Conservation (phyloP, 2,797 vertebrate genomes). For the Tapirus indicus region DNA sequence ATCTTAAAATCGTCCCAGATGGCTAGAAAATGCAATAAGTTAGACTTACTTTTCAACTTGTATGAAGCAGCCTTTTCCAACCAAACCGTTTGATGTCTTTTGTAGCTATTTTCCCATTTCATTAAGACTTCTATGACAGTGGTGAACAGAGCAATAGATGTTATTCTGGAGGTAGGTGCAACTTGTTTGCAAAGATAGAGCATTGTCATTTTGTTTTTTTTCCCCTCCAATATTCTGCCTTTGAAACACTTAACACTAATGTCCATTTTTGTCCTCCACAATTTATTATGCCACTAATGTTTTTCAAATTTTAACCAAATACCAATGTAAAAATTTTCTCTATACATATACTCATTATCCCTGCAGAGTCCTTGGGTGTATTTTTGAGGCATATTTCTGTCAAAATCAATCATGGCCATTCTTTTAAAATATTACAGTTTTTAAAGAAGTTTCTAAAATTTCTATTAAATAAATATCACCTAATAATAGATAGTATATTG, state of each 20-base stretch:
- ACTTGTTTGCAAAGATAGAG: not conserved
- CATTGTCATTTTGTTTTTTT: not conserved
- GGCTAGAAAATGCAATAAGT: not conserved
- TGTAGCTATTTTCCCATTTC: not conserved
- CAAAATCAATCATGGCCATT: not conserved
- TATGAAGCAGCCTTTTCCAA: not conserved
- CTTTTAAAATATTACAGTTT: not conserved
- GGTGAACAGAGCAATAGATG: rapidly evolving
- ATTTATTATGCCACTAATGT: not conserved
- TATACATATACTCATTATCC: not conserved
- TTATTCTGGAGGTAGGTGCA: not conserved
- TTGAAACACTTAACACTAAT: not conserved
- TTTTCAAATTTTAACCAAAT: not conserved
- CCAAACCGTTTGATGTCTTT: not conserved
- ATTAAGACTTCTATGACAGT: not conserved
- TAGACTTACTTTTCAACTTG: not conserved
- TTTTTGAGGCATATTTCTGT: not conserved
- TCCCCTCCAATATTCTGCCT: not conserved
- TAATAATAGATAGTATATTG: not conserved
- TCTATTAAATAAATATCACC: not conserved
- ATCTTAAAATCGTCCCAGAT: not conserved
- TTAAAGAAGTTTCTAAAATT: not conserved
- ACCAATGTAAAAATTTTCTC: not conserved
- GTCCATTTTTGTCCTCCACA: not conserved
- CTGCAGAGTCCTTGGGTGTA: not conserved